These are phyloP conservation scores for Myodes glareolus DNA, from an alignment of 2,113 vertebrate species.

Conservation along the genomic window DNA sequence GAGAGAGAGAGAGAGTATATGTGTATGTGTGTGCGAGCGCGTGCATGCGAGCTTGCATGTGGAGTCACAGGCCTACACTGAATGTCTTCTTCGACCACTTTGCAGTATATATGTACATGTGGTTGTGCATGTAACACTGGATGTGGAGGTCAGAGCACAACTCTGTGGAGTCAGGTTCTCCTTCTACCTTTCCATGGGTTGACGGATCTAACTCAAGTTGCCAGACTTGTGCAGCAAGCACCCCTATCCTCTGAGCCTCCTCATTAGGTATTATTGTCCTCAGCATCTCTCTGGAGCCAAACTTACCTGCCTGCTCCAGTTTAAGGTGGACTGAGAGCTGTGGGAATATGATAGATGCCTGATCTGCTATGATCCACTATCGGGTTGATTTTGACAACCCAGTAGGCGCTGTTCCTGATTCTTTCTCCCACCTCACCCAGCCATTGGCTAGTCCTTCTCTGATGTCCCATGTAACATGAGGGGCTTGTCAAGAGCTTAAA, in stretches of 20 bases:
- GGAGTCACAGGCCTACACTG: not conserved
- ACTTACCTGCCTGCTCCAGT: not conserved
- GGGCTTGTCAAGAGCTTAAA: not conserved
- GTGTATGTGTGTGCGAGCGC: rapidly evolving
- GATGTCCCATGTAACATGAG: not conserved
- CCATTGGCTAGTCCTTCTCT: not conserved
- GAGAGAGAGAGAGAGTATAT: not conserved
- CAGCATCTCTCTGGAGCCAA: not conserved
- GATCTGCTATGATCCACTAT: not conserved
- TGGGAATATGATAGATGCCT: not conserved
- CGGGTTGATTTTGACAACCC: not conserved
- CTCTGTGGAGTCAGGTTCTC: not conserved
- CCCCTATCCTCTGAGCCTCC: not conserved
- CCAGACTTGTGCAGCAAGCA: not conserved
- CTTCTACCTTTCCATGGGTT: not conserved
- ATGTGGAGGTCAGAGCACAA: not conserved
- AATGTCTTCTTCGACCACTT: not conserved
- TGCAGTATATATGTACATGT: not conserved
- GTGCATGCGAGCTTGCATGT: not conserved
- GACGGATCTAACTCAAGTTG: not conserved
- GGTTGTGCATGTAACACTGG: not conserved
- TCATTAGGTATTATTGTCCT: not conserved
- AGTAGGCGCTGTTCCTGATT: not conserved
- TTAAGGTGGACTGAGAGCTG: not conserved
- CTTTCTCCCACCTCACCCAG: not conserved